Conservation (phyloP, 1,140 invertebrate species). For the Drosophila simulans region DNA sequence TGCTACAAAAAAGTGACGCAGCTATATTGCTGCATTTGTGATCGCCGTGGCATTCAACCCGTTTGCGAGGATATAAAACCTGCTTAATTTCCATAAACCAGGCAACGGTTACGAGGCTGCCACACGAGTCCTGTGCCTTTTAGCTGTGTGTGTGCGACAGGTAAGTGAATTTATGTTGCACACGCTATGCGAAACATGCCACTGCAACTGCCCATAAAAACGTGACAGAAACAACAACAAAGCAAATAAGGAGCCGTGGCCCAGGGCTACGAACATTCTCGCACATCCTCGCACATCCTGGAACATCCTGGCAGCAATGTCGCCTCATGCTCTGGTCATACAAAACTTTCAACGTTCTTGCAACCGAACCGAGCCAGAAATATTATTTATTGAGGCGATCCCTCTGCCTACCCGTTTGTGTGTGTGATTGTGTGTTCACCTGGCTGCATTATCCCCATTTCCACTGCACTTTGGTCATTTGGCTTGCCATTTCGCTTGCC, state of each 20-base stretch:
- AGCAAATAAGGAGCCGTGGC: conserved; percentile 19
- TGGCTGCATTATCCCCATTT: conserved; percentile 49
- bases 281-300: conserved; percentile 28
- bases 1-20: background rate
- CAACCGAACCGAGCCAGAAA: conserved; percentile 35
- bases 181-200: conserved; percentile 76
- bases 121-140: background rate
- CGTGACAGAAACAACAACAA: conserved; percentile 23
- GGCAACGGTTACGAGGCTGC: conserved; percentile 52
- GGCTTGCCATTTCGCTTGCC: conserved; percentile 42
- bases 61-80: conserved; percentile 34
- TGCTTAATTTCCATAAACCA: conserved; percentile 72
- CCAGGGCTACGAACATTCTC: conserved; percentile 27
- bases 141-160: conserved; percentile 58
- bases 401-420: conserved; percentile 33
- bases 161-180: conserved; percentile 79
- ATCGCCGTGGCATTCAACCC: conserved; percentile 12
- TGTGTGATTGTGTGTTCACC: conserved; percentile 8
- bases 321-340: conserved; percentile 46
- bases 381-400: conserved; percentile 67
- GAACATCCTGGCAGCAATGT: conserved; percentile 33
- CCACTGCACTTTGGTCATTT: conserved; percentile 59
- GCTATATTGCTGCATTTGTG: conserved; percentile 7
- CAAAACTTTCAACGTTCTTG: conserved; percentile 33
- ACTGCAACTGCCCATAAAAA: conserved; percentile 76